A percentile compares a stretch with the other conserved stretches of the same genome.
Evolutionary conservation across 2,888 invertebrate species (phyloP).

Genomic region (Brenthis hecate): DNA sequence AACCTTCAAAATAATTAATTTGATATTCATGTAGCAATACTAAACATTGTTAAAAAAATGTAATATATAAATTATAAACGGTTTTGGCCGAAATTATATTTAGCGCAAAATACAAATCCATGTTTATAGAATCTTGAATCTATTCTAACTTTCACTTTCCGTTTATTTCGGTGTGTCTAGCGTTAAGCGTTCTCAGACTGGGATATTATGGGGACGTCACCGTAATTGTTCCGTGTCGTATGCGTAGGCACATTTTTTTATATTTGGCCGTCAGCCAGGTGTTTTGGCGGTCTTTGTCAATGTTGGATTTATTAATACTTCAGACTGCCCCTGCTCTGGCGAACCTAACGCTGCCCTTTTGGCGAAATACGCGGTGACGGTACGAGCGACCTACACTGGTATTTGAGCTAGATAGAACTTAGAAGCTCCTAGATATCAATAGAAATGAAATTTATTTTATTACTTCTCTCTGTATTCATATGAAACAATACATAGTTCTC

Average conservation of each 20-base stretch:
- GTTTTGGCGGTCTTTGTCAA: conserved; percentile 82
- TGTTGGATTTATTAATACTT: conserved; percentile 81
- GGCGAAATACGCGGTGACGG: conserved; percentile 40
- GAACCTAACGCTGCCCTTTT: conserved; percentile 50
- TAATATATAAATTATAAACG: too few relatives aligned
- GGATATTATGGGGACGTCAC: conserved; percentile 49
- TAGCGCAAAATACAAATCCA: background rate
- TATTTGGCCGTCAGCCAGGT: conserved; percentile 70
- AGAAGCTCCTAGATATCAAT: background rate
- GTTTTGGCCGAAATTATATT: background rate
- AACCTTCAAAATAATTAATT: too few relatives aligned
- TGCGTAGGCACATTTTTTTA: conserved; percentile 68
- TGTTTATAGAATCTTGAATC: conserved; percentile 20
- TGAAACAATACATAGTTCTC: too few relatives aligned
- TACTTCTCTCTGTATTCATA: too few relatives aligned
- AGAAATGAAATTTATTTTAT: background rate
- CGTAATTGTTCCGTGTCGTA: conserved; percentile 53
- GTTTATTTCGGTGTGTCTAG: conserved; percentile 39
- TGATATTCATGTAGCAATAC: too few relatives aligned
- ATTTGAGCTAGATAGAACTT: background rate
- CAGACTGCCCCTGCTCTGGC: conserved; percentile 64
- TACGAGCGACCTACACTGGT: conserved; percentile 39
- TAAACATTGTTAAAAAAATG: too few relatives aligned
- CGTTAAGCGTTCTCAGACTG: conserved; percentile 38
- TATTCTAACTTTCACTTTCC: conserved; percentile 30